Evolutionary conservation across 1,140 invertebrate genomes (phyloP), one percentile per base, ranked within the genome.

Genomic region (Hycleus cichorii): DNA sequence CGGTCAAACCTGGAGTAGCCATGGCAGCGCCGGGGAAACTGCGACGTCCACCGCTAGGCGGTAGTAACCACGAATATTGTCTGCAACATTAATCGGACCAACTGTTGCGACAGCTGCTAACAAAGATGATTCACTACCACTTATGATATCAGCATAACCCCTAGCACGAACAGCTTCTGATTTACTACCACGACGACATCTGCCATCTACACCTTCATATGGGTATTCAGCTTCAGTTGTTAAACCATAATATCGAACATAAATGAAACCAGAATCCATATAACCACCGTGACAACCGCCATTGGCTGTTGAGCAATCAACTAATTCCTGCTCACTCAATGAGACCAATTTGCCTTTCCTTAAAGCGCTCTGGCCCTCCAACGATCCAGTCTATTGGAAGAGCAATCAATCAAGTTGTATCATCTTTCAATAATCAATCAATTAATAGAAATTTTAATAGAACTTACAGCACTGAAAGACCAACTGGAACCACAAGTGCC

Each of bases 241-340:
- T n/a, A n/a, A n/a, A n/a, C n/a, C n/a, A n/a, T n/a, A n/a, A n/a
- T n/a, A n/a, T n/a, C n/a, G n/a, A n/a, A n/a, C n/a, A n/a, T n/a
- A n/a, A n/a, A n/a, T n/a, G n/a, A n/a, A n/a, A n/a, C n/a, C n/a
- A n/a, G n/a, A n/a, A n/a, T n/a, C n/a, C n/a, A n/a, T n/a, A n/a
- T n/a, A n/a, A n/a, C n/a, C n/a, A n/a, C n/a, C n/a, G n/a, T n/a
- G n/a, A n/a, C n/a, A n/a, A n/a, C n/a, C n/a, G n/a, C n/a, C n/a
- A n/a, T n/a, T n/a, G n/a, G n/a, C n/a, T n/a, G n/a, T n/a, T n/a
- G n/a, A n/a, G n/a, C n/a, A n/a, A n/a, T n/a, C n/a, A n/a, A n/a
- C 81, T 47, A 98, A 77, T 74, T 98, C 97, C 77, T 98, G 95
- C 77, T 98, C 95, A 63, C 91, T 95, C 0, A 98, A 81, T 4